Conservation (phyloP, 2,797 vertebrate species). For the Podarcis lilfordi region DNA sequence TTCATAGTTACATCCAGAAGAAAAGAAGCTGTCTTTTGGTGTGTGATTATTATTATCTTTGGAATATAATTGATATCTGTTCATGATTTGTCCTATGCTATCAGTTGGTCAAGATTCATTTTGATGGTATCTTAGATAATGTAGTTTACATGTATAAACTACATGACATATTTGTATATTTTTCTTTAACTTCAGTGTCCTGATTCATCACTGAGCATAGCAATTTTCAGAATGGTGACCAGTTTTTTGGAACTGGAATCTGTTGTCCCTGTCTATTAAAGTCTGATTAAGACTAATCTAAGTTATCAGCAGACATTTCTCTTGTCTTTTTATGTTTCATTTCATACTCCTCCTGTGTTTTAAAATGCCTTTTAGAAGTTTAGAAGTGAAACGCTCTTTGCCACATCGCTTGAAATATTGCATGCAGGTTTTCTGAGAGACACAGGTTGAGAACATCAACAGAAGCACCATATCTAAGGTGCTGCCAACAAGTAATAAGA, state of each 20-base stretch:
- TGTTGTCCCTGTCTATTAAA: conserved; percentile 52
- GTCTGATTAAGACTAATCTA: conserved; percentile 41
- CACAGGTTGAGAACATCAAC: neutral
- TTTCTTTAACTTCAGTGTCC: conserved; percentile 39
- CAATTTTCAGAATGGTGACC: conserved; percentile 54
- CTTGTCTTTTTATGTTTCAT: conserved; percentile 64
- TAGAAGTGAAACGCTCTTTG: conserved; percentile 61
- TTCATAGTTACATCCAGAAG: conserved; percentile 60
- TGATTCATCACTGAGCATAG: neutral
- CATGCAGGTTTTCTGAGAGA: neutral
- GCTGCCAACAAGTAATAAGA: neutral
- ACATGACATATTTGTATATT: conserved; percentile 35
- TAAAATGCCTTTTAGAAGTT: conserved; percentile 18
- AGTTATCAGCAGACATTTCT: conserved; percentile 39
- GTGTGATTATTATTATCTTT: conserved; percentile 24
- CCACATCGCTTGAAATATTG: neutral
- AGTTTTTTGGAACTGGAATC: conserved; percentile 57
- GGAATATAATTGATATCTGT: conserved; percentile 65
- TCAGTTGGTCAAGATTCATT: conserved; percentile 60
- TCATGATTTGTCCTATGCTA: conserved; percentile 53
- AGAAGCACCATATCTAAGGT: neutral
- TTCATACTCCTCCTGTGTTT: conserved; percentile 53
- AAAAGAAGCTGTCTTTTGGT: conserved; percentile 41
- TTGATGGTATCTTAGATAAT: conserved; percentile 39
- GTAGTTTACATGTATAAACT: conserved; percentile 37